phyloP scores from a whole-genome alignment of 2,888 invertebrate species.

The Erebia palarica region DNA sequence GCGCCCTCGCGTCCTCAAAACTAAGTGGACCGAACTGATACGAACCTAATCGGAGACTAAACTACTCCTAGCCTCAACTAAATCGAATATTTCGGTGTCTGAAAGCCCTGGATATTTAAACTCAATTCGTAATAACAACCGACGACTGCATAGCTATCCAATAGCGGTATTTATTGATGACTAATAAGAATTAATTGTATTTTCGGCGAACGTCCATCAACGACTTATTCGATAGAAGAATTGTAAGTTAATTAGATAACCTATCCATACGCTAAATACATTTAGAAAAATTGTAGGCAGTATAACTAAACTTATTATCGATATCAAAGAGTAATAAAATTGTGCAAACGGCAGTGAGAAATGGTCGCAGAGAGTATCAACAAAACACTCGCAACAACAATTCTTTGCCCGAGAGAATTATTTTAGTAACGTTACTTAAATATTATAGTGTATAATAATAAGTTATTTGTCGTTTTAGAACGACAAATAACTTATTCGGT shows the following conservation, averaged over 20 bases:
- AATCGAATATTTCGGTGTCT: constrained; percentile 45
- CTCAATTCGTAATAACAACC: constrained; percentile 21
- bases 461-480: neutral
- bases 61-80: constrained; percentile 53
- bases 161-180: constrained; percentile 2
- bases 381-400: neutral
- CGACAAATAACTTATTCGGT: neutral
- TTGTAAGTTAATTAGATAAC: constrained; percentile 50
- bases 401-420: constrained; percentile 6
- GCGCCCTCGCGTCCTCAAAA: constrained; percentile 55
- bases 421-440: constrained; percentile 4
- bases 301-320: constrained; percentile 68
- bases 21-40: constrained; percentile 53
- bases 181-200: constrained; percentile 23
- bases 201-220: constrained; percentile 28
- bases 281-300: constrained; percentile 64
- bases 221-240: constrained; percentile 37
- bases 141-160: neutral
- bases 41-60: constrained; percentile 48
- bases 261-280: constrained; percentile 69
- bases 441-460: constrained; percentile 11
- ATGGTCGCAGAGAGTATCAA: constrained; percentile 26
- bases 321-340: constrained; percentile 60
- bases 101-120: constrained; percentile 29
- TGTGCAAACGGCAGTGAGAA: constrained; percentile 51